A percentile compares a stretch with the other conserved stretches of the same genome.
Conservation (phyloP, 53 echinoderm and acorn worm genomes). For the Echinometra lucunter region DNA sequence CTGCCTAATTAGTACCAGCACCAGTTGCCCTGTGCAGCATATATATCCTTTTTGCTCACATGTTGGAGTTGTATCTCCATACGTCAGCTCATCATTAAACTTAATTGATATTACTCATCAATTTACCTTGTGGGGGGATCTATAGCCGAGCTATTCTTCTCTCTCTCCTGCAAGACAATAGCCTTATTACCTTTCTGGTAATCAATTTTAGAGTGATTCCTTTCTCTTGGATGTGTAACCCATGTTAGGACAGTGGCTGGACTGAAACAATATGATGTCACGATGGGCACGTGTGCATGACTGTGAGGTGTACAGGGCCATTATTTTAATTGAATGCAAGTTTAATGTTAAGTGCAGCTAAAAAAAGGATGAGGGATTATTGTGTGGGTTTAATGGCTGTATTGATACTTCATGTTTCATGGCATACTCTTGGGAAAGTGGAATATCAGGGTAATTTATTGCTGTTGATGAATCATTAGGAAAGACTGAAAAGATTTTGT, state of each 20-base stretch:
- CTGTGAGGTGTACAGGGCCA: neutral
- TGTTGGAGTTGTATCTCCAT: neutral
- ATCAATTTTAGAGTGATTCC: constrained; percentile 46
- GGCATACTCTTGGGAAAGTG: neutral
- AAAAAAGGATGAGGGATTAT: constrained; percentile 15
- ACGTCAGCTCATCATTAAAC: constrained; percentile 28
- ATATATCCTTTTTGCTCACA: neutral
- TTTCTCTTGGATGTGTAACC: neutral
- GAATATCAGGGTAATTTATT: neutral
- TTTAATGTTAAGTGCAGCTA: constrained; percentile 57
- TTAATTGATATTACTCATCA: constrained; percentile 60
- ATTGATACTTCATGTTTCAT: neutral
- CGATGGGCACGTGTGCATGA: neutral
- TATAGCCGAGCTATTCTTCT: neutral
- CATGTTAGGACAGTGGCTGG: neutral
- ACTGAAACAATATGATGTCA: neutral
- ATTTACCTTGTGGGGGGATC: neutral
- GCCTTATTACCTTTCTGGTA: constrained; percentile 23
- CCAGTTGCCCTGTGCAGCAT: neutral
- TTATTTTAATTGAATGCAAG: constrained; percentile 51
- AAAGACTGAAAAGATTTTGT: neutral
- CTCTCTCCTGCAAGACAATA: constrained; percentile 24
- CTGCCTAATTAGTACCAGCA: neutral
- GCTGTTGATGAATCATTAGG: neutral
- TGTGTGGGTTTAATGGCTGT: neutral